Conservation (phyloP, 1,140 invertebrate genomes). For the Drosophila pallidifrons region DNA sequence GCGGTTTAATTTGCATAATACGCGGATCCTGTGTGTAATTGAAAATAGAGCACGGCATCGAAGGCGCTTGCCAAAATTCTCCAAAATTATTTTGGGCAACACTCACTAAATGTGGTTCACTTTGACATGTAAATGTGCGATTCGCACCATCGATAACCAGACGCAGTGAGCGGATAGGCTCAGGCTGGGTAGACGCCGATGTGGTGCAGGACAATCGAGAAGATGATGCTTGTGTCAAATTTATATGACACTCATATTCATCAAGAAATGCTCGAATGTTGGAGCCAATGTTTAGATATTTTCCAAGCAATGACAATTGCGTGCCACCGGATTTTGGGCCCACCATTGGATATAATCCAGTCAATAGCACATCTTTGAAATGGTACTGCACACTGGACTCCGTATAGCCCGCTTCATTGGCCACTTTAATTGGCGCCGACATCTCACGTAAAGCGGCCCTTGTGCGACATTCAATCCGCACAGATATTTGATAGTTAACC, state of each 20-base stretch:
- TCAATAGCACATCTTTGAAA: constrained; percentile 94
- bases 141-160: constrained; percentile 94
- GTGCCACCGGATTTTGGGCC: constrained; percentile 98
- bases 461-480: constrained; percentile 95
- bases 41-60: constrained; percentile 87
- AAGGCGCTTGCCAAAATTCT: constrained; percentile 43
- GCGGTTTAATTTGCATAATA: constrained; percentile 95
- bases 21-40: constrained; percentile 97
- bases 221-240: constrained; percentile 95
- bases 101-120: constrained; percentile 22
- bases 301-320: constrained; percentile 94
- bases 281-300: constrained; percentile 97
- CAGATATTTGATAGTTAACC: constrained; percentile 95
- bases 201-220: constrained; percentile 95
- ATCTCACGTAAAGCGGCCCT: constrained; percentile 91
- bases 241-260: constrained; percentile 94
- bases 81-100: constrained; percentile 37
- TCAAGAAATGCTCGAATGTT: constrained; percentile 94
- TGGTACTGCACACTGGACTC: constrained; percentile 95
- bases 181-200: constrained; percentile 87
- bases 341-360: constrained; percentile 92
- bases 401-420: constrained; percentile 95
- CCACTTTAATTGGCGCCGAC: constrained; percentile 93
- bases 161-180: constrained; percentile 87
- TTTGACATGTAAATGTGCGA: constrained; percentile 87